phyloP scores from a whole-genome alignment of 1,140 invertebrate genomes.

The Tetraneura akinire region DNA sequence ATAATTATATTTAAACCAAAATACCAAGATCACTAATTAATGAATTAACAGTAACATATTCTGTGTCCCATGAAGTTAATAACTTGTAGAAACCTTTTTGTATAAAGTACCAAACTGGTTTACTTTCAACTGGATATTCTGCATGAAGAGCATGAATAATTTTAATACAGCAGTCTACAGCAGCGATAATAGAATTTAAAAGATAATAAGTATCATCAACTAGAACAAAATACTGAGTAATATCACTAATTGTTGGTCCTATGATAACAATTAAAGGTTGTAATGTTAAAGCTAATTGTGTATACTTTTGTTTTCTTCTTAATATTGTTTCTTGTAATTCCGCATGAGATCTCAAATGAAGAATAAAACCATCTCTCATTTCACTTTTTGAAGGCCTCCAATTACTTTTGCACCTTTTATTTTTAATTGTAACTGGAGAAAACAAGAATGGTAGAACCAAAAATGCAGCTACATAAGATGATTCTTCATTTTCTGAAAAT shows the following conservation, averaged over 20 bases:
- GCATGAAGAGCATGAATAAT: neutral
- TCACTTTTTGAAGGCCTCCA: neutral
- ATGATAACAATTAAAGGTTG: constrained; percentile 6
- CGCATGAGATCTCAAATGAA: neutral
- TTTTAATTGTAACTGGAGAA: neutral
- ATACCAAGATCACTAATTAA: neutral
- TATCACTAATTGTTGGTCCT: neutral
- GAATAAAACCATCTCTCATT: neutral
- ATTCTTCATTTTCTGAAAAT: constrained; percentile 23
- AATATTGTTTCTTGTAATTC: neutral
- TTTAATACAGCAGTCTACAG: neutral
- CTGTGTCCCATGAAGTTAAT: neutral
- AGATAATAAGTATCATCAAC: neutral
- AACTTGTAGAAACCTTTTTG: constrained; percentile 5
- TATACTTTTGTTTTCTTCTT: neutral
- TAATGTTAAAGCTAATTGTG: neutral
- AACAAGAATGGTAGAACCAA: neutral
- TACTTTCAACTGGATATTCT: neutral
- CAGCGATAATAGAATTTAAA: neutral
- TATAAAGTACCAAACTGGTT: neutral
- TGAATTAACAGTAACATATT: neutral
- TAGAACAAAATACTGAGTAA: neutral
- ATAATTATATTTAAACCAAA: too few species aligned
- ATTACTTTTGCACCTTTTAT: neutral
- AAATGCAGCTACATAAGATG: neutral